phyloP scores from a whole-genome alignment of 2,888 invertebrate genomes.

The Galerucella calmariensis region DNA sequence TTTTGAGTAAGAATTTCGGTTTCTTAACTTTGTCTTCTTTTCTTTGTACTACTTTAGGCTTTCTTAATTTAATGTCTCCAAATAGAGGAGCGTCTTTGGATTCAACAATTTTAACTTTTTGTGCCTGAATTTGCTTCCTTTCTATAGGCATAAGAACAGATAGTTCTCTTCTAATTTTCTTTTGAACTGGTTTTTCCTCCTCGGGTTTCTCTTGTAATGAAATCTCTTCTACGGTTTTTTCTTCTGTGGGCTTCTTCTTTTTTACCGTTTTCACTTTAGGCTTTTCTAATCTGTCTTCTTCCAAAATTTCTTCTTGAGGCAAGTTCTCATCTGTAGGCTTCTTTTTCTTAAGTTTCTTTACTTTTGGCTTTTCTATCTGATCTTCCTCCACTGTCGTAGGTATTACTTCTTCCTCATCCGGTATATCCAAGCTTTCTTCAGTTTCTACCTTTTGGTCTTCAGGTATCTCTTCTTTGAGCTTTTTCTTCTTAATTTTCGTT shows the following conservation, averaged over 20 bases:
- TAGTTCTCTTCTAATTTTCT: slow-evolving; percentile 49
- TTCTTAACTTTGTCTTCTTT: slow-evolving; percentile 63
- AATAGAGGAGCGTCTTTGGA: slow-evolving; percentile 65
- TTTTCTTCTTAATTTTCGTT: slow-evolving; percentile 47
- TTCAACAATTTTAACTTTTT: slow-evolving; percentile 71
- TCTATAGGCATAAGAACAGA: slow-evolving; percentile 56
- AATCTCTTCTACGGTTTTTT: slow-evolving; percentile 44
- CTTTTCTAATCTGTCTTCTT: slow-evolving; percentile 33
- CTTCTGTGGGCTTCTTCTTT: slow-evolving; percentile 37
- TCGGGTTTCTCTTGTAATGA: slow-evolving; percentile 49
- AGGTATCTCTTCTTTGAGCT: slow-evolving; percentile 57
- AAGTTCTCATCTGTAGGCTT: slow-evolving; percentile 58
- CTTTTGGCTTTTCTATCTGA: slow-evolving; percentile 34
- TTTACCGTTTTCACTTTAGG: slow-evolving; percentile 21
- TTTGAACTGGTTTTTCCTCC: slow-evolving; percentile 48
- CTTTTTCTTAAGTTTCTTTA: slow-evolving; percentile 47
- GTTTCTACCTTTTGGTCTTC: too few relatives aligned
- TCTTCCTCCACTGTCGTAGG: too few relatives aligned
- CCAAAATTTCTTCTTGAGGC: slow-evolving; percentile 31
- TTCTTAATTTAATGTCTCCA: slow-evolving; percentile 74
- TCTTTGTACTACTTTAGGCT: slow-evolving; percentile 57
- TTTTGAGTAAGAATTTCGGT: slow-evolving; percentile 77
- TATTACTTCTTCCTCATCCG: too few relatives aligned
- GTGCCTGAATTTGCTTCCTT: slow-evolving; percentile 71
- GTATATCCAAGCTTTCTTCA: too few relatives aligned